These are phyloP conservation scores for Oasisia sp. DNA, from an alignment of 2,888 invertebrate species.

Conservation along the genomic window DNA sequence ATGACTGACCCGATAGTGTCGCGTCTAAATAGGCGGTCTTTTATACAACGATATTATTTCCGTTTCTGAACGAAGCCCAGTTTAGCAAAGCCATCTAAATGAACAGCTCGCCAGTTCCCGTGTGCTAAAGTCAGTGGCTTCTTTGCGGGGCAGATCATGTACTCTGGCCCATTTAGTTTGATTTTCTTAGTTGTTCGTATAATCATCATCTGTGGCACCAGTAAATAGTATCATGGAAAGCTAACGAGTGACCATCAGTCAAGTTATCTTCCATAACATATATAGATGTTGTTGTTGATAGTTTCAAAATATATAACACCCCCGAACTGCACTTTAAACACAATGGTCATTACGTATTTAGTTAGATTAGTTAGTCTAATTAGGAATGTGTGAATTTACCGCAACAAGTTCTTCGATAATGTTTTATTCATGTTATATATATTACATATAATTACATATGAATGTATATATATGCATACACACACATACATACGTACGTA, in stretches of 20 bases:
- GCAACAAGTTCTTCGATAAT: background rate
- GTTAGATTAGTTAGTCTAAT: background rate
- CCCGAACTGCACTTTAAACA: background rate
- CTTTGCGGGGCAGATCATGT: too few relatives aligned
- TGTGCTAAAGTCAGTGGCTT: too few relatives aligned
- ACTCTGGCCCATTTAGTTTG: too few relatives aligned
- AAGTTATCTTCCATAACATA: too few relatives aligned
- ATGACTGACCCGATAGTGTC: background rate
- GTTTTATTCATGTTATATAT: background rate
- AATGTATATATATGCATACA: too few relatives aligned
- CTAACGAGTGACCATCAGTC: too few relatives aligned
- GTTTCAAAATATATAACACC: background rate
- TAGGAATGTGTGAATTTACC: background rate
- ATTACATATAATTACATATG: too few relatives aligned
- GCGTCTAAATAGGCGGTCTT: background rate
- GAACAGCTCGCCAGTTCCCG: background rate
- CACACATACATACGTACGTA: too few relatives aligned
- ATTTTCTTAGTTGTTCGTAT: too few relatives aligned
- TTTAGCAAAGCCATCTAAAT: background rate
- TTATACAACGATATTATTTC: slow-evolving; percentile 9
- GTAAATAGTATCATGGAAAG: too few relatives aligned
- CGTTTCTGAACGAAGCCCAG: background rate
- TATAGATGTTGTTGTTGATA: background rate
- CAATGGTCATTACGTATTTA: background rate
- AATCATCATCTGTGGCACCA: too few relatives aligned